These are phyloP conservation scores for Dermatemys mawii DNA, from an alignment of 2,113 vertebrate species.

Conservation along the genomic window DNA sequence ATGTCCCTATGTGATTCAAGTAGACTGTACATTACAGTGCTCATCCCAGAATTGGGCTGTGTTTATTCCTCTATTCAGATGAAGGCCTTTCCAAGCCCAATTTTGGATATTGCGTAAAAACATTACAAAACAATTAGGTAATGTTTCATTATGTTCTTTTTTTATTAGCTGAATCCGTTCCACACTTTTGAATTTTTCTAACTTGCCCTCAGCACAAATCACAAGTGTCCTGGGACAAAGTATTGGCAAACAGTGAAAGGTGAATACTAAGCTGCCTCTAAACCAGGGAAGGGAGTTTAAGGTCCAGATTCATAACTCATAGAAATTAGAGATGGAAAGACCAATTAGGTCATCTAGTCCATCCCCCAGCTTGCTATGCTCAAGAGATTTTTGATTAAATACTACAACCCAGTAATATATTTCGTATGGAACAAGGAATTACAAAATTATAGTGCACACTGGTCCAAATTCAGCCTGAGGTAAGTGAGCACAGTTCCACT, in stretches of 20 bases:
- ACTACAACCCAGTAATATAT: background rate
- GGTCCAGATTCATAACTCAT: background rate
- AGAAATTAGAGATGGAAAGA: background rate
- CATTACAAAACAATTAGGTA: slow-evolving; percentile 83
- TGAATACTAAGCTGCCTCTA: slow-evolving; percentile 33
- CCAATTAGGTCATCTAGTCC: background rate
- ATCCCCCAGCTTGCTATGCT: background rate
- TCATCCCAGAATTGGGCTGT: slow-evolving; percentile 34
- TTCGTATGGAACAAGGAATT: background rate
- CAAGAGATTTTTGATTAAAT: background rate
- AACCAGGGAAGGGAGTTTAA: background rate
- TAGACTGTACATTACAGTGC: slow-evolving; percentile 17
- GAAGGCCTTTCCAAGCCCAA: slow-evolving; percentile 69
- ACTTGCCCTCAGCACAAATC: slow-evolving; percentile 55
- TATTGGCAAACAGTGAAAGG: slow-evolving; percentile 44
- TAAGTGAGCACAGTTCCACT: background rate
- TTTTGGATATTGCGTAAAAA: slow-evolving; percentile 78
- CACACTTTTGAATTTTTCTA: slow-evolving; percentile 69
- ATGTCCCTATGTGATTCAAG: slow-evolving; percentile 15
- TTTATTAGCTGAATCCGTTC: slow-evolving; percentile 72
- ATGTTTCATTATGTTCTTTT: slow-evolving; percentile 76
- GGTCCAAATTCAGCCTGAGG: background rate
- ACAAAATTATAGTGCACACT: background rate
- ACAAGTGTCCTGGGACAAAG: slow-evolving; percentile 40
- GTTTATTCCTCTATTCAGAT: slow-evolving; percentile 64